A percentile compares a stretch with the other conserved stretches of the same genome.
phyloP scores from a whole-genome alignment of 2,113 vertebrate genomes.

The Microtus oregoni region DNA sequence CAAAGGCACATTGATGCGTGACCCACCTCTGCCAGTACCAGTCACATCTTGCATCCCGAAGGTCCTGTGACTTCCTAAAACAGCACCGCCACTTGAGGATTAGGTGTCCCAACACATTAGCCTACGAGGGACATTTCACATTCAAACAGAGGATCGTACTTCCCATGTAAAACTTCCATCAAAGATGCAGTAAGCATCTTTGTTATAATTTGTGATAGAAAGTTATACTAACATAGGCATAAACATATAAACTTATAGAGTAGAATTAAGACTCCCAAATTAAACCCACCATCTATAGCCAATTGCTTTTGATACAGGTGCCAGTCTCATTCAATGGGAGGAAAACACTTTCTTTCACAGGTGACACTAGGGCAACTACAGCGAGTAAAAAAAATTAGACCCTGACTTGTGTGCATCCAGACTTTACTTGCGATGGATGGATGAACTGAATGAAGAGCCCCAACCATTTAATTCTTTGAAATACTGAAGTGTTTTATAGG shows the following conservation, averaged over 20 bases:
- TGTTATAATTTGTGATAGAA: not conserved
- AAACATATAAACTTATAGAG: not conserved
- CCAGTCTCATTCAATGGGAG: not conserved
- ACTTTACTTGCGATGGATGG: not conserved
- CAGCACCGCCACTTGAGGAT: not conserved
- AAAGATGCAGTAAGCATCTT: not conserved
- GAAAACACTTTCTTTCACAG: not conserved
- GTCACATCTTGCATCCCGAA: not conserved
- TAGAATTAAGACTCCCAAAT: not conserved
- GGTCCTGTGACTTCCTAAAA: not conserved
- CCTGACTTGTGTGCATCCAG: not conserved
- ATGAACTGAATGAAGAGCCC: not conserved
- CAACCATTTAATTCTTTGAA: not conserved
- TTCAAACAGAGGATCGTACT: not conserved
- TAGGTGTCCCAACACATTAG: not conserved
- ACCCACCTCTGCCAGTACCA: not conserved
- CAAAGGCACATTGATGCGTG: too few relatives aligned
- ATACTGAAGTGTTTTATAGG: not conserved
- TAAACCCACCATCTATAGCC: not conserved
- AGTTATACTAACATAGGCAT: not conserved
- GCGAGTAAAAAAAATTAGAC: not conserved
- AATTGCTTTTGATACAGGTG: not conserved
- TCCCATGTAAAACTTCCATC: not conserved
- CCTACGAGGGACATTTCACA: not conserved
- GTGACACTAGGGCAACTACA: too few relatives aligned